These are phyloP conservation scores for Oscheius sp. DNA, from an alignment of 2,888 invertebrate species.

Conservation along the genomic window DNA sequence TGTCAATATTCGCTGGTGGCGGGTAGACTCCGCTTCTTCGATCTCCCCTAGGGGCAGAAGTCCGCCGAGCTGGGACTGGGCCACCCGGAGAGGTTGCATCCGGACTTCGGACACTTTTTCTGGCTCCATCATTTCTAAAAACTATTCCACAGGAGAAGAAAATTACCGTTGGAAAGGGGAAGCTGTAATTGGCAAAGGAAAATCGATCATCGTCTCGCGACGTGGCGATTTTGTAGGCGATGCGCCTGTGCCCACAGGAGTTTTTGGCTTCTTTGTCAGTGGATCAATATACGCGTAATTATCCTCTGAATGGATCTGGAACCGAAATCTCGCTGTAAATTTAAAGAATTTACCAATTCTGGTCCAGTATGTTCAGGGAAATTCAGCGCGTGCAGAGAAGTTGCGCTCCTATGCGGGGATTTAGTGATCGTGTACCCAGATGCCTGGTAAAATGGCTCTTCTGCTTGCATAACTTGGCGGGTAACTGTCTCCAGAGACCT, in stretches of 20 bases:
- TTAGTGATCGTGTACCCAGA: constrained; percentile 19
- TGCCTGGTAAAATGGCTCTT: constrained; percentile 6
- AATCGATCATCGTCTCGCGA: constrained; percentile 26
- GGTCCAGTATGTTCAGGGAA: constrained; percentile 7
- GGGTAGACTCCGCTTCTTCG: constrained; percentile 23
- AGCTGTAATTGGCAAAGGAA: constrained; percentile 7
- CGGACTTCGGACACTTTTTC: constrained; percentile 22
- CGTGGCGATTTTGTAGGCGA: not conserved
- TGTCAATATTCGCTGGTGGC: constrained; percentile 10
- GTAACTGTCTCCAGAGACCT: constrained; percentile 29
- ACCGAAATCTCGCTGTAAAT: not conserved
- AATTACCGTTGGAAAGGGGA: not conserved
- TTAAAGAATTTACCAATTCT: constrained; percentile 18
- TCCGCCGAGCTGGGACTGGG: constrained; percentile 24
- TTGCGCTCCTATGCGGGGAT: constrained; percentile 7
- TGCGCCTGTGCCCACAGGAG: not conserved
- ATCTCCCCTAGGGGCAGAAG: constrained; percentile 25
- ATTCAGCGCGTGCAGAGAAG: constrained; percentile 3
- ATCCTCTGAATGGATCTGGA: constrained; percentile 32
- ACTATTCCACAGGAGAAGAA: not conserved
- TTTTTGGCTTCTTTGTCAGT: constrained; percentile 5
- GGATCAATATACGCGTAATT: constrained; percentile 35
- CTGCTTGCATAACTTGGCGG: not conserved
- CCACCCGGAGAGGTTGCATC: not conserved
- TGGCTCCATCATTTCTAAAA: constrained; percentile 12